Conservation (phyloP, 2,888 invertebrate genomes). For the Lasioglossum vierecki region DNA sequence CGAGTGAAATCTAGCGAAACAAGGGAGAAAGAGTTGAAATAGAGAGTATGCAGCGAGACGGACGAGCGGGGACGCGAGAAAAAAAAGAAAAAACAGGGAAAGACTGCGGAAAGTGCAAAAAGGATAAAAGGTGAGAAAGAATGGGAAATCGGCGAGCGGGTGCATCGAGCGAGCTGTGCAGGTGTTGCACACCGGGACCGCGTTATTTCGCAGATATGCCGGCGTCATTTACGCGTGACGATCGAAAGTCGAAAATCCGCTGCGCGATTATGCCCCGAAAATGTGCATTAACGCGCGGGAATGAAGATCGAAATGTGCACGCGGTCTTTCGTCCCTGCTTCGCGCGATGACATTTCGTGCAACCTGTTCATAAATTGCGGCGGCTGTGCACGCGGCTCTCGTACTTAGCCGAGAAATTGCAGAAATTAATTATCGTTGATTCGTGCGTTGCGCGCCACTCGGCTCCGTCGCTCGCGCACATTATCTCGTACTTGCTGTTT, state of each 20-base stretch:
- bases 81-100: neutral
- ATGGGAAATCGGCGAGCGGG: conserved; percentile 10
- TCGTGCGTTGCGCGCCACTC: conserved; percentile 30
- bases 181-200: conserved; percentile 27
- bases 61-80: neutral
- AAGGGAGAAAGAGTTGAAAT: conserved; percentile 13
- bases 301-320: conserved; percentile 52
- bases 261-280: conserved; percentile 29
- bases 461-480: neutral
- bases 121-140: neutral
- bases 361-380: conserved; percentile 48
- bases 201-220: conserved; percentile 30
- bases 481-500: conserved; percentile 23
- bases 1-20: conserved; percentile 11
- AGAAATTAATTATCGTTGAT: conserved; percentile 49
- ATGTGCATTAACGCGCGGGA: conserved; percentile 37
- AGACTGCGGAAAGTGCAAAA: neutral
- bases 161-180: conserved; percentile 32
- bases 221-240: conserved; percentile 23
- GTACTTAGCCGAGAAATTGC: conserved; percentile 49
- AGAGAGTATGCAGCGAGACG: conserved; percentile 6
- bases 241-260: conserved; percentile 41
- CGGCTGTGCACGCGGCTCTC: conserved; percentile 27
- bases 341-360: conserved; percentile 48
- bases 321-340: conserved; percentile 2